Evolutionary conservation across 2,888 invertebrate species (phyloP), one percentile per base, ranked within the genome.

Genomic region (Mythimna ferrago): DNA sequence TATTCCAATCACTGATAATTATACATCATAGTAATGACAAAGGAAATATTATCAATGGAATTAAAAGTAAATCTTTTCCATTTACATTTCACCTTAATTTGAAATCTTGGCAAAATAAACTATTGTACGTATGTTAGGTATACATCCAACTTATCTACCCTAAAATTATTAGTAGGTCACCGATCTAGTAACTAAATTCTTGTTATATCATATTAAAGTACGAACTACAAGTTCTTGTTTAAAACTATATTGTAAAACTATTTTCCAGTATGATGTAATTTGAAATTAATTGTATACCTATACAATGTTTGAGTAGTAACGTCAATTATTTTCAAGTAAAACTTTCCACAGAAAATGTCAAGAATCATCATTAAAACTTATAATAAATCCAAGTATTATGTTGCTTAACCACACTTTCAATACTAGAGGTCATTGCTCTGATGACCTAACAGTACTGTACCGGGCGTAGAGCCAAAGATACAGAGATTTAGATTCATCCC

Each of bases 401-500:
- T 80, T 81, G 68, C 76, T 74, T 66, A 66, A 63, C 65, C 56
- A 61, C 70, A 74, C 38, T 87, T 89, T 83, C 78, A 88, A 90
- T 89, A 85, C 71, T 87, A 87, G 86, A 89, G 90, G 89, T 88
- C 90, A 86, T 83, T 87, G 89, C 73, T 78, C 88, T 81, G 82
- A 85, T 90, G 90, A 92, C 90, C 92, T 81, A 85, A 86, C 85
- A 85, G 71, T 84, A 84, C 84, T 85, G 83, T 86, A 74, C 81
- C 75, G 91, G 92, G 92, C 89, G 85, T 71, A 65, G 87, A 91
- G 93, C 93, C 94, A 94, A 91, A 86, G 89, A 90, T 91, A 90
- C 87, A 84, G 88, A 91, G 92, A 93, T 94, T 93, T 92, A 92
- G 90, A 92, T 90, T 91, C 90, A 90, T 90, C 89, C 91, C 87